Evolutionary conservation across 2,888 invertebrate species (phyloP).

Genomic region (Torymus auratus): DNA sequence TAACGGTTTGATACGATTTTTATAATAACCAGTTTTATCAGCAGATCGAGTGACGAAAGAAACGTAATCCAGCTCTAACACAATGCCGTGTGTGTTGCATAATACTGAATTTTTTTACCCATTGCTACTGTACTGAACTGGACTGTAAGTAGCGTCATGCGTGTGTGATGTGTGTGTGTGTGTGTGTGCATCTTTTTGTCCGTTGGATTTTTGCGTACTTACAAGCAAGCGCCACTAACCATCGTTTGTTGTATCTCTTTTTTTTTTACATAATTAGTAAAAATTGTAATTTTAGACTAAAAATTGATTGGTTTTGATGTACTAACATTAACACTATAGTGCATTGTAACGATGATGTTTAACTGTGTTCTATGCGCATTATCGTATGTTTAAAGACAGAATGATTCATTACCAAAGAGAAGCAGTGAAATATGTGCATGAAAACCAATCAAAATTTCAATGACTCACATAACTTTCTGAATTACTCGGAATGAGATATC

Average conservation of each 20-base stretch:
- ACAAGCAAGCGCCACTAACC: constrained; percentile 55
- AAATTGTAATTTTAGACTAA: neutral
- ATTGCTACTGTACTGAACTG: neutral
- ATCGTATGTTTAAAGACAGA: too few relatives aligned
- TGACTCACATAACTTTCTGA: neutral
- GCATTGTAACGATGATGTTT: neutral
- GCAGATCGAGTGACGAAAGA: constrained; percentile 9
- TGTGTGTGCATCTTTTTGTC: constrained; percentile 38
- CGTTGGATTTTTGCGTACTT: constrained; percentile 11
- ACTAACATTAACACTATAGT: constrained; percentile 2
- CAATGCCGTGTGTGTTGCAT: too few relatives aligned
- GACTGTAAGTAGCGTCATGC: constrained; percentile 23
- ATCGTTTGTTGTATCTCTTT: constrained; percentile 37
- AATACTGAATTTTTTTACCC: neutral
- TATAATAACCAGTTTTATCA: too few relatives aligned
- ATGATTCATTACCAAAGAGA: too few relatives aligned
- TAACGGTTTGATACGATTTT: too few relatives aligned
- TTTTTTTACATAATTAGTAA: too few relatives aligned
- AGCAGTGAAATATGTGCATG: too few relatives aligned
- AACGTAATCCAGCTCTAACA: too few relatives aligned
- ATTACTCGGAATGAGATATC: too few relatives aligned
- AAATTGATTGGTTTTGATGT: constrained; percentile 31
- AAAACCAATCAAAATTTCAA: neutral
- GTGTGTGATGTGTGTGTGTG: constrained; percentile 11
- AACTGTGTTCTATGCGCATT: neutral